Evolutionary conservation across 2,113 vertebrate genomes (phyloP).

Genomic region (Ciconia boyciana): DNA sequence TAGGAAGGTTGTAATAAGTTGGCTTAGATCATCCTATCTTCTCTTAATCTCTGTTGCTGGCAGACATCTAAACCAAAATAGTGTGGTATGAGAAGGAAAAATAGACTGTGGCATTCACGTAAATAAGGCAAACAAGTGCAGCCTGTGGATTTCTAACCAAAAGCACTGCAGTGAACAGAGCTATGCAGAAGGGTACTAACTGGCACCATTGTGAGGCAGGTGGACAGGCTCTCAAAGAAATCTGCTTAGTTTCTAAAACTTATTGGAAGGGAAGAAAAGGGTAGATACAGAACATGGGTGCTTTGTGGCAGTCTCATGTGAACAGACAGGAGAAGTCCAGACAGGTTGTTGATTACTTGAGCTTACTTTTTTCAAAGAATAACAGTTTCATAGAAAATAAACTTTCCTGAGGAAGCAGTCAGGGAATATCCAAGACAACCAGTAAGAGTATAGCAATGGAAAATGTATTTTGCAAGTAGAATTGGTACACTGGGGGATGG

Average conservation of each 20-base stretch:
- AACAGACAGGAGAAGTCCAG: neutral
- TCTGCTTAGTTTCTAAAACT: neutral
- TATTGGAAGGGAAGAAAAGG: neutral
- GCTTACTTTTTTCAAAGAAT: neutral
- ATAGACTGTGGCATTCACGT: neutral
- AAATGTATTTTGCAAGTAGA: neutral
- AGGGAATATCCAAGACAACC: neutral
- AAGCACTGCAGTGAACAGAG: neutral
- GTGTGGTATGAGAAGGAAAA: neutral
- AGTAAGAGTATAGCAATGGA: neutral
- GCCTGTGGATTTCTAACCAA: neutral
- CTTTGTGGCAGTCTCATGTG: neutral
- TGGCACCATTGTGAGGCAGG: neutral
- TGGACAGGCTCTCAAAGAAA: neutral
- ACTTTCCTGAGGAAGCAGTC: neutral
- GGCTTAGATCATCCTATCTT: neutral
- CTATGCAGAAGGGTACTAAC: neutral
- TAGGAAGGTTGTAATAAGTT: neutral
- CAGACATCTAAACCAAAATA: neutral
- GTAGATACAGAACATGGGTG: neutral
- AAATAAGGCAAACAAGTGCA: neutral
- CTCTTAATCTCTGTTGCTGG: neutral
- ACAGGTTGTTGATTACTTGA: neutral
- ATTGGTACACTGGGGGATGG: fast-evolving
- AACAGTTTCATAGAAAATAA: neutral